Evolutionary conservation across 2,888 invertebrate species (phyloP), one percentile per base, ranked within the genome.

Genomic region (Ophioninae sp.): DNA sequence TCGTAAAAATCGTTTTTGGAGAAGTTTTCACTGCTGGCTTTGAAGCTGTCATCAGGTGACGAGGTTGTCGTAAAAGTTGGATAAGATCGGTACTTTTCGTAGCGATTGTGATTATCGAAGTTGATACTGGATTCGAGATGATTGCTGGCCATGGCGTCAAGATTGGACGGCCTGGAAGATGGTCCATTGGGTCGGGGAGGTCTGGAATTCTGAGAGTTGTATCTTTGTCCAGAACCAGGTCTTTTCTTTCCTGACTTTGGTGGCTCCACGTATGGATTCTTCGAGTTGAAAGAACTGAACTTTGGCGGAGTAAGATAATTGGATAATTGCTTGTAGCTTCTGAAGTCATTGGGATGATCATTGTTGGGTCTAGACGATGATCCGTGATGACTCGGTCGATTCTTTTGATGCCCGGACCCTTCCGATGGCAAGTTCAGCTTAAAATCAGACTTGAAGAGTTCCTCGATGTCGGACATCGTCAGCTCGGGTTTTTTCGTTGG

Each of bases 301-400:
- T 86, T 90, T 0, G 93, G 91, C 0, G 92, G 92, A 0, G 91
- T 91, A n/a, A 93, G 81, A 61, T 88, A 92, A 61, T 92, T 90
- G 17, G 85, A 89, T 41, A 90, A 87, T 23, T 85, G 76, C 69
- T 85, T 85, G 8, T 84, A 56, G 9, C 85, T 85, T 9, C 85
- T 83, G 1, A 79, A 67, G 30, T 87, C 86, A 37, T 81, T 85
- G 64, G 81, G 79, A 51, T 84, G 79, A 0, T 80, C 78, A 41
- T 23, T n/a, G 6, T 59, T 61, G 20, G 64, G 56, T 1, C 76
- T 73, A 9, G 82, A 72, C 6, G 69, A 69, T 6, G 67, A 74
- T 8, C 77, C 80, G 10, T 87, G 75, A 3, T 79, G 84, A 8
- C 87, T 86, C n/a, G 86, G 88, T n/a, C 85, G 69, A 8, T 61